Base-by-base conservation (phyloP, 2,888 invertebrate genomes). In the Heteromurus nitidus region DNA sequence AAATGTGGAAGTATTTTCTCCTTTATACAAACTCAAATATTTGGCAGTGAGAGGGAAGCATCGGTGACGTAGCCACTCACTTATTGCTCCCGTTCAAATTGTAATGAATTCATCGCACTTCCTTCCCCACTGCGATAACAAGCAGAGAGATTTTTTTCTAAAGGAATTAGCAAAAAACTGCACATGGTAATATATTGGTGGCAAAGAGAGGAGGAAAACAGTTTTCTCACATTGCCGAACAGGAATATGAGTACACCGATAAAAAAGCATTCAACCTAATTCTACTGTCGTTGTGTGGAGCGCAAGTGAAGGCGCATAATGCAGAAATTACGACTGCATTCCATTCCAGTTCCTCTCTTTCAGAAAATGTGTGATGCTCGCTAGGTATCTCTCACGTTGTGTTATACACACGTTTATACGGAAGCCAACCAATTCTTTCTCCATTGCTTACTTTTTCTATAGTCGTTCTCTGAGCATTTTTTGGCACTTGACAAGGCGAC, bases 401-500 rank as follows among this genome's bases (percentile, higher is more conserved):
- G n/a, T n/a, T n/a, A n/a, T n/a, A n/a, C n/a, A 65, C n/a, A 5
- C 36, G 36, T 36, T 36, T 13, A 50, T 7, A 50, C 11, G 50
- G 50, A 50, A 60, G 30, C 28, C 44, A 30, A 26, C 50, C 26
- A 67, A 18, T 47, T 67, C 47, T n/a, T n/a, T n/a, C n/a, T n/a
- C n/a, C n/a, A n/a, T n/a, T n/a, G n/a, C n/a, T n/a, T n/a, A n/a
- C n/a, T n/a, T n/a, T n/a, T n/a, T n/a, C n/a, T n/a, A n/a, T n/a
- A n/a, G n/a, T n/a, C 24, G 53, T 20, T 53, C 24, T 67, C 16
- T 47, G 24, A 26, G 22, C 24, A 22, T 67, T 67, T 60, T 67
- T 67, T 67, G 67, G 67, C 67, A 67, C 50, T 67, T 67, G 67
- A 67, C 67, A 67, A 67, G 67, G 44, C 47, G 67, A 67, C 47